A percentile compares a stretch with the other conserved stretches of the same genome.
Evolutionary conservation across 2,797 vertebrate genomes (phyloP).

Genomic region (Austrolebias charrua): DNA sequence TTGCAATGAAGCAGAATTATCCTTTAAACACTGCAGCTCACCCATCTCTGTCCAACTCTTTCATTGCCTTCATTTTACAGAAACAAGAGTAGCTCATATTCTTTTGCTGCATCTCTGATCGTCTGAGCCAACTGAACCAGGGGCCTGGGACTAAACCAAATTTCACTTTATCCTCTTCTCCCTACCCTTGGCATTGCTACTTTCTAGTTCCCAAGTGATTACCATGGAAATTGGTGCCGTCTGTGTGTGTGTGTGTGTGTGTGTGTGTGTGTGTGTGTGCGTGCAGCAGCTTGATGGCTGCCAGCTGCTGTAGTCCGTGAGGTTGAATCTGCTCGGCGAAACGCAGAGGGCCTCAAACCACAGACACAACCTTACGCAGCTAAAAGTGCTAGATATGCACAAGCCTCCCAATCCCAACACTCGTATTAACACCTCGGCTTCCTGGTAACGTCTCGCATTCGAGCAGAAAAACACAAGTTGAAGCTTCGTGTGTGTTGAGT

Average conservation of each 20-base stretch:
- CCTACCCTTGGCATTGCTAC: constrained; percentile 45
- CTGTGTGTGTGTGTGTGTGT: constrained; percentile 42
- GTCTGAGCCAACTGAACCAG: constrained; percentile 50
- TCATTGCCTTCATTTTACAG: constrained; percentile 44
- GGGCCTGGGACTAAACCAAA: constrained; percentile 46
- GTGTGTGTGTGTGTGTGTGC: constrained; percentile 30
- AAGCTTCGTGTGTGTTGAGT: constrained; percentile 3
- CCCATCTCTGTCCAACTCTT: constrained; percentile 46
- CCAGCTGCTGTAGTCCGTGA: constrained; percentile 73
- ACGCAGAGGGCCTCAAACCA: constrained; percentile 72
- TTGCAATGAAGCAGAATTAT: constrained; percentile 29
- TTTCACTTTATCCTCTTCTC: constrained; percentile 36
- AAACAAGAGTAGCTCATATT: constrained; percentile 37
- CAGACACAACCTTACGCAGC: constrained; percentile 69
- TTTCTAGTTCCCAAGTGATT: constrained; percentile 65
- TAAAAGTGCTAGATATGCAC: constrained; percentile 63
- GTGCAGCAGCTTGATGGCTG: constrained; percentile 71
- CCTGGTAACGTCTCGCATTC: constrained; percentile 38
- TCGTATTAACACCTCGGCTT: constrained; percentile 68
- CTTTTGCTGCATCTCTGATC: constrained; percentile 44
- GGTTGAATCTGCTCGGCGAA: constrained; percentile 67
- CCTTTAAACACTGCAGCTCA: constrained; percentile 34
- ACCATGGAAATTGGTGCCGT: constrained; percentile 70
- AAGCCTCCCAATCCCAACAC: constrained; percentile 58
- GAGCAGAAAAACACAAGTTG: constrained; percentile 25